phyloP scores from a whole-genome alignment of 2,797 vertebrate genomes.

The Odontamblyopus lacepedii region DNA sequence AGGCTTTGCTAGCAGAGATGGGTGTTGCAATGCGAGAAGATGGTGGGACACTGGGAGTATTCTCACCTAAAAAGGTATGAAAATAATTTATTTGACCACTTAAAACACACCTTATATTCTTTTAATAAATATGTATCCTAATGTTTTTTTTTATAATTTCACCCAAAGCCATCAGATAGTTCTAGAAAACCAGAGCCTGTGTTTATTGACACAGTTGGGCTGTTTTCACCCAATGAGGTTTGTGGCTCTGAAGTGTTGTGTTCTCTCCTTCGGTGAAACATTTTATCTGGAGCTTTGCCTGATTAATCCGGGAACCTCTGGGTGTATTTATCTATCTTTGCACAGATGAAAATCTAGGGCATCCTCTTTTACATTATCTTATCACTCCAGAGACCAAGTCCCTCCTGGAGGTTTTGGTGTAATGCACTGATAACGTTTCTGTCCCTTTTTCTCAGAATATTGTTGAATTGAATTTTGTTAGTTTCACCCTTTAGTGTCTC shows the following conservation, averaged over 20 bases:
- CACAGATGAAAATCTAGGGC: conserved; percentile 25
- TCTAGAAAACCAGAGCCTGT: conserved; percentile 80
- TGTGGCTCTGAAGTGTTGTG: conserved; percentile 70
- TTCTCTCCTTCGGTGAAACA: conserved; percentile 15
- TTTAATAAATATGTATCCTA: background rate
- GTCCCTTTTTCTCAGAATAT: conserved; percentile 12
- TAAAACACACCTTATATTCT: conserved; percentile 16
- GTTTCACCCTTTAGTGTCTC: conserved; percentile 35
- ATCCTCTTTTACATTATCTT: conserved; percentile 42
- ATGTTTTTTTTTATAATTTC: conserved; percentile 44
- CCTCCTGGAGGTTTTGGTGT: conserved; percentile 29
- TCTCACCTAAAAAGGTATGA: conserved; percentile 97
- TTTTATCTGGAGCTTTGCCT: background rate
- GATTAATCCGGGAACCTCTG: conserved; percentile 33
- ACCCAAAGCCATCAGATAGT: conserved; percentile 69
- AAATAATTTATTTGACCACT: background rate
- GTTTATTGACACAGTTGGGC: conserved; percentile 85
- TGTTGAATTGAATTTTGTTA: conserved; percentile 39
- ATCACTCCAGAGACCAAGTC: conserved; percentile 37
- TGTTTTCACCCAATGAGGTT: conserved; percentile 90
- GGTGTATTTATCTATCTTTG: conserved; percentile 42
- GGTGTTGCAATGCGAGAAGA: conserved; percentile 98
- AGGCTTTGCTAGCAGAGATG: conserved; percentile 96
- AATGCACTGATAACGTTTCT: conserved; percentile 38
- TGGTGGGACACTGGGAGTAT: conserved; percentile 94